Evolutionary conservation across 2,113 vertebrate species (phyloP).

Genomic region (Hemichromis elongatus): DNA sequence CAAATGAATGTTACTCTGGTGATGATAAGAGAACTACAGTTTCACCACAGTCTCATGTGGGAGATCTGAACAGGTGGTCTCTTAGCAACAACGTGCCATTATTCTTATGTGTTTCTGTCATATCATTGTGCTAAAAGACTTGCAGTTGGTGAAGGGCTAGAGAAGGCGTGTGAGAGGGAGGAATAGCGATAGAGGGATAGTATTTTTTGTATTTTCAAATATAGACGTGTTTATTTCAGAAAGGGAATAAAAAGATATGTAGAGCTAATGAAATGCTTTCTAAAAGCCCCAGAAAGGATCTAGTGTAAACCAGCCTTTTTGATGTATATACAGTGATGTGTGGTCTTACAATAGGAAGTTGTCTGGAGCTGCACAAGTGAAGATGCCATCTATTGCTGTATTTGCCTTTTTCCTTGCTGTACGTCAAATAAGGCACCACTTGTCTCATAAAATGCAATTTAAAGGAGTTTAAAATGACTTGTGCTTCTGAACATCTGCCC

Average conservation of each 20-base stretch:
- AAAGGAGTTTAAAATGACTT: constrained; percentile 56
- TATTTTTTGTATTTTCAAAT: background rate
- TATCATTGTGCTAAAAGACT: constrained; percentile 54
- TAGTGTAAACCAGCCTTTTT: background rate
- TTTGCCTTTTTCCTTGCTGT: background rate
- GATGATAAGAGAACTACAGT: constrained; percentile 45
- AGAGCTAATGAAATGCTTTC: background rate
- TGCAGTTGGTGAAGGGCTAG: constrained; percentile 14
- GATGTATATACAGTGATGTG: background rate
- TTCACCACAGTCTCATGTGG: constrained; percentile 52
- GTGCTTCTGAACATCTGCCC: constrained; percentile 37
- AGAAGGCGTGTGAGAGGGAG: constrained; percentile 19
- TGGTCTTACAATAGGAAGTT: background rate
- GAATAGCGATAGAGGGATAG: background rate
- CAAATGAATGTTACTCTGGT: constrained; percentile 40
- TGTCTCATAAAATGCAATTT: constrained; percentile 21
- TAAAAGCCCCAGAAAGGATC: background rate
- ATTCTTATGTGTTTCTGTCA: constrained; percentile 70
- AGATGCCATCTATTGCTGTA: constrained; percentile 13
- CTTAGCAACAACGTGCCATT: constrained; percentile 76
- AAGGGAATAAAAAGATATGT: background rate
- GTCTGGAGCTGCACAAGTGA: background rate
- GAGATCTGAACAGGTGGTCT: constrained; percentile 76
- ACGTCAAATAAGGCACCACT: constrained; percentile 23
- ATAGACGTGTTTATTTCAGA: constrained; percentile 1